A percentile compares a stretch with the other conserved stretches of the same genome.
phyloP scores from a whole-genome alignment of 35 echinoderm and acorn worm genomes.

The Anneissia japonica region DNA sequence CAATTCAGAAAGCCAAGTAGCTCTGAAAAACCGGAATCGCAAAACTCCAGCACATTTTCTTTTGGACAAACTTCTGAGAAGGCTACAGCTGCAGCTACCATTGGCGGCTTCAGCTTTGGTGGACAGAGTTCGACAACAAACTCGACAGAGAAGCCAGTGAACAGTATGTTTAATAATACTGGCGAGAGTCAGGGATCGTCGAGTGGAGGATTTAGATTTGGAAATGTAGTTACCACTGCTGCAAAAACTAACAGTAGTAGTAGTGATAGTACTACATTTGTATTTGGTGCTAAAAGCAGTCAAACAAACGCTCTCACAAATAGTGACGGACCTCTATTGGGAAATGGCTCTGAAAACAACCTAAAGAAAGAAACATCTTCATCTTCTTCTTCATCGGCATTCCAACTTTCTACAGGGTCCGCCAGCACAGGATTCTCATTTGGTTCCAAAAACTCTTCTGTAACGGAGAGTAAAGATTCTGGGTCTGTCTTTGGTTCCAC shows the following conservation, averaged over 20 bases:
- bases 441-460: not conserved
- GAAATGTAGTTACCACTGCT: not conserved
- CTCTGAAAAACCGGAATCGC: not conserved
- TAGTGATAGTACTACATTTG: not conserved
- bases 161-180: not conserved
- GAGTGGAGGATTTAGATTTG: slow-evolving; percentile 9
- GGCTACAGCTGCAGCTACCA: not conserved
- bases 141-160: not conserved
- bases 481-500: slow-evolving; percentile 27
- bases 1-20: not conserved
- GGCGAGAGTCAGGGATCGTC: not conserved
- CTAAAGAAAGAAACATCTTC: not conserved
- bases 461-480: not conserved
- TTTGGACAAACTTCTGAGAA: slow-evolving; percentile 17
- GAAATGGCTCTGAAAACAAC: not conserved
- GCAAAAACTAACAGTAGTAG: slow-evolving; percentile 7
- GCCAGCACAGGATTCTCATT: not conserved
- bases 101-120: slow-evolving; percentile 29
- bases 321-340: not conserved
- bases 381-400: not conserved
- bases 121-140: not conserved
- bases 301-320: slow-evolving; percentile 1
- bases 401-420: not conserved
- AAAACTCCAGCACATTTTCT: not conserved
- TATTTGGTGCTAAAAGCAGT: slow-evolving; percentile 20